Conservation (phyloP, 2,113 vertebrate species). For the Crotalus horridus region DNA sequence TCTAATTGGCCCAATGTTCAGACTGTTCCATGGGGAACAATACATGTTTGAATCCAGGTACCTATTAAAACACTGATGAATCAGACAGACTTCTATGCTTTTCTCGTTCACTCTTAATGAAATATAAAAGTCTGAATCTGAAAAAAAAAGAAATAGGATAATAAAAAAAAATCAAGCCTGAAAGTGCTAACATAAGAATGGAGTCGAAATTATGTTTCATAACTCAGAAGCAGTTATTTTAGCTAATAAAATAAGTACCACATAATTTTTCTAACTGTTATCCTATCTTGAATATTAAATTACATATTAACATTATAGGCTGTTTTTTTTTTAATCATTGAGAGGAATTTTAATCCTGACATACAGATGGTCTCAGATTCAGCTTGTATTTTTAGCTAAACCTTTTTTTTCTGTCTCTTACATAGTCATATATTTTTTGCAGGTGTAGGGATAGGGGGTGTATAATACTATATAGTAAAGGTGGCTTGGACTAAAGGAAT, state of each 20-base stretch:
- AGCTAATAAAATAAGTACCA: neutral
- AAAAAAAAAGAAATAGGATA: neutral
- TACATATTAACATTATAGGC: neutral
- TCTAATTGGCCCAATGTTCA: slow-evolving; percentile 14
- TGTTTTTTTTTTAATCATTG: neutral
- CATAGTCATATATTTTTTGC: neutral
- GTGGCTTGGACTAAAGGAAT: neutral
- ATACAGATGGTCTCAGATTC: neutral
- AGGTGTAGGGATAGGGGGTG: neutral
- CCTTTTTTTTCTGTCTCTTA: neutral
- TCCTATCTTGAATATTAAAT: neutral
- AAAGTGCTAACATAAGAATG: neutral
- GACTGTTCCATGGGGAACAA: neutral
- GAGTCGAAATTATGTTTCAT: neutral
- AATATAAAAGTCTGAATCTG: slow-evolving; percentile 3
- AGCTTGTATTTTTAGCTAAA: neutral
- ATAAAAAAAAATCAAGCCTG: slow-evolving; percentile 16
- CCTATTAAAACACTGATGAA: neutral
- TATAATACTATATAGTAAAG: neutral
- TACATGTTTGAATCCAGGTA: neutral
- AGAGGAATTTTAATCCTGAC: neutral
- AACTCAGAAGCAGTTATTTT: neutral
- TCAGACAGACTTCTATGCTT: neutral
- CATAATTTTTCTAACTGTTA: neutral
- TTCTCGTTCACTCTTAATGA: neutral